These are phyloP conservation scores for Polietes domitor DNA, from an alignment of 2,888 invertebrate species.

Conservation along the genomic window DNA sequence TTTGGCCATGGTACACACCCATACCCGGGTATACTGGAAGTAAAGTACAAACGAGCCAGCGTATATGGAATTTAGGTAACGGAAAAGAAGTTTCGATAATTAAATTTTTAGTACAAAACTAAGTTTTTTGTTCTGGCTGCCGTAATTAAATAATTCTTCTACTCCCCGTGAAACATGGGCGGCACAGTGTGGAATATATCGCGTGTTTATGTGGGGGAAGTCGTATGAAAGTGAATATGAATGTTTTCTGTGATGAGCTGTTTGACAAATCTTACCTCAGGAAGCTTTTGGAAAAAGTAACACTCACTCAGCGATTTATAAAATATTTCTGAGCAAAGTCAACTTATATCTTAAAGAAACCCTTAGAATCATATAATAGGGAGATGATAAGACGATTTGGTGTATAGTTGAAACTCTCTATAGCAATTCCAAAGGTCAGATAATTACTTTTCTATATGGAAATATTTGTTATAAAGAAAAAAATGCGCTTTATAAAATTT, in stretches of 20 bases:
- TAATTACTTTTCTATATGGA: no score
- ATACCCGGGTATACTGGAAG: no score
- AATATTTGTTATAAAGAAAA: no score
- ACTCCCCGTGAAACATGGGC: not conserved
- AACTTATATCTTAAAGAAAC: no score
- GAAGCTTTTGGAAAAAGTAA: no score
- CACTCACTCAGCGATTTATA: no score
- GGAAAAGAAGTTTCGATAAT: conserved; percentile 20
- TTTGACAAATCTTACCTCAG: not conserved
- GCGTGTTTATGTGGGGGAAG: not conserved
- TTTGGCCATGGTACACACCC: not conserved
- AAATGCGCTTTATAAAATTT: no score
- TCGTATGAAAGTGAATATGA: not conserved
- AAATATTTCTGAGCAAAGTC: no score
- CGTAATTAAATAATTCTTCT: conserved; percentile 27
- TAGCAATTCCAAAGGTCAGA: no score
- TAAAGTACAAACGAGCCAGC: not conserved
- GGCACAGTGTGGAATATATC: not conserved
- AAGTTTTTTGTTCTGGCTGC: not conserved
- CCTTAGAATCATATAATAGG: no score
- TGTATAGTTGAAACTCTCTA: no score
- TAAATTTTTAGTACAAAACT: conserved; percentile 19
- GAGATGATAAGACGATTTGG: no score
- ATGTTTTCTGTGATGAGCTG: not conserved
- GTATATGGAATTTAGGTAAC: conserved; percentile 11